Percentiles rank a stretch among this genome's conserved stretches.
Evolutionary conservation across 2,113 vertebrate genomes (phyloP).

Genomic region (Pardalotus punctatus): DNA sequence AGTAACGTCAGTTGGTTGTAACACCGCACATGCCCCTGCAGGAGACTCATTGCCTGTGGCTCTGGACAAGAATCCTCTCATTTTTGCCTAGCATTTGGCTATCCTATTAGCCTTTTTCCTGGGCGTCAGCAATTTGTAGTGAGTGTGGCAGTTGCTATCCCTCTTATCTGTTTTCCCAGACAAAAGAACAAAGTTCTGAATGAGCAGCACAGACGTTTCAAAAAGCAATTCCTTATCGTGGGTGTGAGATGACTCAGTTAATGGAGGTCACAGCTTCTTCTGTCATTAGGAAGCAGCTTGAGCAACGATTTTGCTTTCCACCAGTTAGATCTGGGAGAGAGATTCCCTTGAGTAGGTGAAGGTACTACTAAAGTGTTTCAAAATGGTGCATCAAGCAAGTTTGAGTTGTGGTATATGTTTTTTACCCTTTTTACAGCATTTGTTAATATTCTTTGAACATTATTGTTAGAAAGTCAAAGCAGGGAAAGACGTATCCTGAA

Average conservation of each 20-base stretch:
- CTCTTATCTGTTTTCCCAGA: slow-evolving; percentile 50
- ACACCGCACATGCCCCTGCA: fast-evolving
- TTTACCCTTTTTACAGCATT: not conserved
- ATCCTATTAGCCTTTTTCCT: not conserved
- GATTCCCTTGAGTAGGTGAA: not conserved
- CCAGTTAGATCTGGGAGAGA: fast-evolving
- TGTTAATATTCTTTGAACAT: not conserved
- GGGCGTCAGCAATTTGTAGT: not conserved
- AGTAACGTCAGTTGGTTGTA: not conserved
- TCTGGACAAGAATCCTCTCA: not conserved
- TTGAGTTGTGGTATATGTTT: not conserved
- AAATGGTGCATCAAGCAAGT: not conserved
- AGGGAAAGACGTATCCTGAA: not conserved
- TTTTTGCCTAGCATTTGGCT: not conserved
- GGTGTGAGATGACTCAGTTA: slow-evolving; percentile 42
- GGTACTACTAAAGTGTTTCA: not conserved
- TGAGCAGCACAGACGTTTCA: slow-evolving; percentile 17
- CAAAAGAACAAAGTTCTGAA: slow-evolving; percentile 50
- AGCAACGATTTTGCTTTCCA: slow-evolving; percentile 4
- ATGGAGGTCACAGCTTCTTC: not conserved
- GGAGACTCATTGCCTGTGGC: not conserved
- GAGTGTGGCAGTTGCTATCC: not conserved
- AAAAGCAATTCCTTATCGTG: slow-evolving; percentile 58
- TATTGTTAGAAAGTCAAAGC: not conserved
- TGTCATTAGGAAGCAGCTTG: not conserved